These are phyloP conservation scores for Lineus longissimus DNA, from an alignment of 1,140 invertebrate genomes.

Conservation along the genomic window DNA sequence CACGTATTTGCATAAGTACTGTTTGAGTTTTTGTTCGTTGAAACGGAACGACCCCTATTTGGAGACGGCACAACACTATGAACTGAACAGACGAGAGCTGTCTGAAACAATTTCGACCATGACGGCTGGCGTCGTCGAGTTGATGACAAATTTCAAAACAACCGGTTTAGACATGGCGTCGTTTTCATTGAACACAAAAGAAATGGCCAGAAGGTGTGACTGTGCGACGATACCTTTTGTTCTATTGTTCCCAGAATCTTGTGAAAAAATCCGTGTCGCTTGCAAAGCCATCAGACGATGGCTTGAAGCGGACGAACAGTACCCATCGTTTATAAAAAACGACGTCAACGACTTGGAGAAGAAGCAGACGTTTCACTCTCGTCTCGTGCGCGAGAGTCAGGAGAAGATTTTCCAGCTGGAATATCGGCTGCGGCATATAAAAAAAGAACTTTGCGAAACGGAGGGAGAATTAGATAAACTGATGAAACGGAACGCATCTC, in stretches of 20 bases:
- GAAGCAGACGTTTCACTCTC: conserved; percentile 20
- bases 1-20: conserved; percentile 32
- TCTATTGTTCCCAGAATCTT: conserved; percentile 32
- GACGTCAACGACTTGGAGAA: conserved; percentile 32
- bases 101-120: conserved; percentile 23
- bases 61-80: conserved; percentile 35
- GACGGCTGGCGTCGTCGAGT: conserved; percentile 21
- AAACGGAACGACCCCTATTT: conserved; percentile 25
- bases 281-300: conserved; percentile 28
- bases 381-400: conserved; percentile 21
- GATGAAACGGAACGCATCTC: conserved; percentile 13
- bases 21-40: conserved; percentile 26
- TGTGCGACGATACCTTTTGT: conserved; percentile 27
- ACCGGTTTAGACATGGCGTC: conserved; percentile 23
- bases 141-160: conserved; percentile 29
- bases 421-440: conserved; percentile 27
- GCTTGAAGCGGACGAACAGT: conserved; percentile 30
- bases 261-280: conserved; percentile 31
- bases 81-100: conserved; percentile 30
- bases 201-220: conserved; percentile 21
- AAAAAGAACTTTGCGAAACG: conserved; percentile 19
- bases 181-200: conserved; percentile 26
- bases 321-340: conserved; percentile 26
- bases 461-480: conserved; percentile 24
- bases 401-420: conserved; percentile 26